Base-by-base conservation (phyloP, 2,888 invertebrate genomes). In the Cryptosula pallasiana region DNA sequence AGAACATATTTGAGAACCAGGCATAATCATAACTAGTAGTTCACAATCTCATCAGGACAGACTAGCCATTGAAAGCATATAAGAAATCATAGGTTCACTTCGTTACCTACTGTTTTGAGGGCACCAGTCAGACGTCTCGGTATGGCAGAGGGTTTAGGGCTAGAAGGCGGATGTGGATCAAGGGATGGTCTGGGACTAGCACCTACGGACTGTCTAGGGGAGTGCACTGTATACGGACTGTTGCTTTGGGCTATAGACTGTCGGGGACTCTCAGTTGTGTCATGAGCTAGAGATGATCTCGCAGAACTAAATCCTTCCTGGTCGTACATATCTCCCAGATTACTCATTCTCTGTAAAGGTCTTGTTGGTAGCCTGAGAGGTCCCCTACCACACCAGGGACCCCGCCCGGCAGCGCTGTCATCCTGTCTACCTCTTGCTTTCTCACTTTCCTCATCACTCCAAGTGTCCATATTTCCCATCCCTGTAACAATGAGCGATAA, bases 311-410 rank as follows among this genome's bases (percentile, higher is more conserved):
- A 45, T 13, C 45, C 45, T 45, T 45, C 45, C 45, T 45, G 45
- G 20, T 45, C 45, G 20, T 45, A 45, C 9, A 20, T 45, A 45
- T 45, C 45, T 45, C 20, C 45, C 20, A 20, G 20, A 9, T 5
- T 45, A 20, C 45, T 45, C 45, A 45, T 45, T 20, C 45, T 5
- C 45, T 45, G 9, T 5, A 20, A 9, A 5, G 45, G 9, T 20
- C 45, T 45, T 5, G 5, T 45, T 13, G 45, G 9, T 5, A 9
- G 20, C 9, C 45, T 5, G 9, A 20, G 20, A 29, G 32, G 9
- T 2, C 63, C 63, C 27, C 27, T 27, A 32, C 63, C 63, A 34
- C 63, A 63, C 63, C 63, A 63, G 13, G 63, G 63, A 13, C 63
- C 27, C 34, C 63, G 63, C 32, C 63, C 34, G n/a, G n/a, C n/a